Conservation (phyloP, 2,888 invertebrate species). For the Leucania comma region DNA sequence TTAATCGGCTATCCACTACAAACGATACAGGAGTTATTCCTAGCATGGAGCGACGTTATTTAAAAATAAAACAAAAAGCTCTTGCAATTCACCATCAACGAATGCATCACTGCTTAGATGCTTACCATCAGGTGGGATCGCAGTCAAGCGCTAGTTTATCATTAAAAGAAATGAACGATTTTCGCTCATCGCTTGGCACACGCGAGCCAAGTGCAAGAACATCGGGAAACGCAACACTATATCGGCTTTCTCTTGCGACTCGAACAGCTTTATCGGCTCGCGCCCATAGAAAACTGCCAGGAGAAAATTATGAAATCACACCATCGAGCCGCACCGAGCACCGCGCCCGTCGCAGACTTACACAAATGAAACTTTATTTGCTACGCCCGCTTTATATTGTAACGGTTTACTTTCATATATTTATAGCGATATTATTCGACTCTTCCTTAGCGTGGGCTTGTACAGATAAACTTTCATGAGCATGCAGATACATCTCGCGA, state of each 20-base stretch:
- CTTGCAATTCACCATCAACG: too few relatives aligned
- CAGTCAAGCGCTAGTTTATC: too few relatives aligned
- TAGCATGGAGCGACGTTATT: too few relatives aligned
- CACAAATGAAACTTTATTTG: slow-evolving; percentile 66
- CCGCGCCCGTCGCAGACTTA: slow-evolving; percentile 58
- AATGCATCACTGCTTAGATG: too few relatives aligned
- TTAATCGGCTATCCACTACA: too few relatives aligned
- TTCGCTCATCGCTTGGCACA: slow-evolving; percentile 70
- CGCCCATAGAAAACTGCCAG: slow-evolving; percentile 81
- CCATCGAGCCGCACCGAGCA: slow-evolving; percentile 62
- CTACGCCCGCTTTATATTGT: slow-evolving; percentile 61
- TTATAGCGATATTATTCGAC: slow-evolving; percentile 62
- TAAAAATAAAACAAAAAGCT: too few relatives aligned
- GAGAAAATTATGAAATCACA: slow-evolving; percentile 86
- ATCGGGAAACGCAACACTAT: slow-evolving; percentile 83
- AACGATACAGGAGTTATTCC: too few relatives aligned
- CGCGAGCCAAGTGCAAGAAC: slow-evolving; percentile 74
- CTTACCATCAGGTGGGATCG: too few relatives aligned
- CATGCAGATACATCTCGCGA: slow-evolving; percentile 53
- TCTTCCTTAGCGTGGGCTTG: slow-evolving; percentile 63
- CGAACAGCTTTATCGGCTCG: slow-evolving; percentile 79
- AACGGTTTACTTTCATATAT: slow-evolving; percentile 65
- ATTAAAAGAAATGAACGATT: not conserved
- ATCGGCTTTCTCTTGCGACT: slow-evolving; percentile 84
- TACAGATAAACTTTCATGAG: slow-evolving; percentile 62